A percentile compares a stretch with the other conserved stretches of the same genome.
Evolutionary conservation across 2,113 vertebrate genomes (phyloP).

Genomic region (Zapornia atra): DNA sequence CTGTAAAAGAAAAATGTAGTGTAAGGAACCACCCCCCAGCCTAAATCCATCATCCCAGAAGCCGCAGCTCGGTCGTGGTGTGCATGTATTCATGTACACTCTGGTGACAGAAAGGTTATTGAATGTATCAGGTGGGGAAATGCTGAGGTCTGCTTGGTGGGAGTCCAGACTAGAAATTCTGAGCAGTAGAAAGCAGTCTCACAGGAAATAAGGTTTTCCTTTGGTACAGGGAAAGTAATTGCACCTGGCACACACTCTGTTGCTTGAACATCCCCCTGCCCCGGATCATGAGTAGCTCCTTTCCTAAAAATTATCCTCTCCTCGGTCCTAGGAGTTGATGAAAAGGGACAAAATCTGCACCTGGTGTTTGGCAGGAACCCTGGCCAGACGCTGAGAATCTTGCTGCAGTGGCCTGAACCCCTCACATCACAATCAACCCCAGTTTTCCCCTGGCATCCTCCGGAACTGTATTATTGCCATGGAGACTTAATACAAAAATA

Average conservation of each 20-base stretch:
- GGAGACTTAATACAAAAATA: not conserved
- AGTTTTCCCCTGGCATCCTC: not conserved
- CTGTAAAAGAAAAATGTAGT: too few relatives aligned
- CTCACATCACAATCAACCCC: not conserved
- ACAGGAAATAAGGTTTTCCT: not conserved
- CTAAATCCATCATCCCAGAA: not conserved
- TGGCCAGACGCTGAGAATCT: not conserved
- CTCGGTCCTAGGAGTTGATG: not conserved
- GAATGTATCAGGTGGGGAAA: not conserved
- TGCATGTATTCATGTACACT: not conserved
- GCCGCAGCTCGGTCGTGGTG: accelerated
- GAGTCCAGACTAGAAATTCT: not conserved
- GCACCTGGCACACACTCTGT: not conserved
- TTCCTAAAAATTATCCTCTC: not conserved
- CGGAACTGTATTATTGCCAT: not conserved
- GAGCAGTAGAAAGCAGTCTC: not conserved
- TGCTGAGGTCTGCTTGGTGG: not conserved
- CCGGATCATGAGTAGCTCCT: not conserved
- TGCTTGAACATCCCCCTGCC: not conserved
- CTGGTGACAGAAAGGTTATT: not conserved
- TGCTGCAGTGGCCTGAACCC: not conserved
- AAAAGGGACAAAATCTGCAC: not conserved
- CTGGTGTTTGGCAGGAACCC: not conserved
- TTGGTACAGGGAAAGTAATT: not conserved
- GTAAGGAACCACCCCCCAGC: not conserved